A percentile compares a stretch with the other conserved stretches of the same genome.
phyloP scores from a whole-genome alignment of 37 sponge, comb jelly and placozoan genomes.

The Aphrocallistes beatrix region DNA sequence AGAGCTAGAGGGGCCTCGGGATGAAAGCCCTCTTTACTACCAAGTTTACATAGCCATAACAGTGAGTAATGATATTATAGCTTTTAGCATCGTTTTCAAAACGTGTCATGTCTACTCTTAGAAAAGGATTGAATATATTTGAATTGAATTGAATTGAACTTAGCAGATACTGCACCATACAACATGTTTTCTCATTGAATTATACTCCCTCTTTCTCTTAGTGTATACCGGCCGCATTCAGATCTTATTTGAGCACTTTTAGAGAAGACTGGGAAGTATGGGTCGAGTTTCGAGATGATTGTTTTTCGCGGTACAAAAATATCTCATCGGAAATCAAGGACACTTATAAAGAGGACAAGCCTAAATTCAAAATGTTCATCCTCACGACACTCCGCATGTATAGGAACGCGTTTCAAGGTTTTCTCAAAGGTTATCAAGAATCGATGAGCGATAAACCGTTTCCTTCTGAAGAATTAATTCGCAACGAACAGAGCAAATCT shows the following conservation, averaged over 20 bases:
- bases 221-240: background rate
- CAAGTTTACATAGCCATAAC: background rate
- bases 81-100: background rate
- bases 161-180: too few species aligned
- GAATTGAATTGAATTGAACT: too few species aligned
- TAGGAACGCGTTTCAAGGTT: background rate
- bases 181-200: too few species aligned
- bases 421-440: background rate
- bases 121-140: too few species aligned
- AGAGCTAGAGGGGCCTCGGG: background rate
- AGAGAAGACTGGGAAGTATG: background rate
- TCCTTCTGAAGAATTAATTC: background rate
- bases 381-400: background rate
- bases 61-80: background rate
- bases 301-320: background rate
- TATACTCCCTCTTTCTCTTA: too few species aligned
- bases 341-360: background rate
- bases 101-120: too few species aligned
- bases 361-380: background rate
- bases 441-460: background rate
- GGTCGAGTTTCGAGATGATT: background rate
- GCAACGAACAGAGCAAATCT: too few species aligned
- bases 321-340: background rate
- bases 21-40: background rate
- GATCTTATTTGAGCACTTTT: background rate